Conservation (phyloP, 37 sponge, comb jelly and placozoan genomes). For the Halisarca cf. caerulea region DNA sequence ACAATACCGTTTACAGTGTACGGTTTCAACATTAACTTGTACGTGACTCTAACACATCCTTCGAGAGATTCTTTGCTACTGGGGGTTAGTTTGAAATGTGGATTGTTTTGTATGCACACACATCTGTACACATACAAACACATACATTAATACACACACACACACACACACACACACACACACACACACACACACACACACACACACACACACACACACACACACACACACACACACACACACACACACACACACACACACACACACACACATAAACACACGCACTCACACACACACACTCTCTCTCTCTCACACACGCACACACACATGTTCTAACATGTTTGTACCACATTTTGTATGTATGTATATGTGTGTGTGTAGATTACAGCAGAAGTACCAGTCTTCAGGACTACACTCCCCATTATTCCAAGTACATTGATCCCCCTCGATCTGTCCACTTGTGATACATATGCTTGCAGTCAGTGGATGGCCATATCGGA, state of each 20-base stretch:
- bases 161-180: no score
- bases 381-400: not conserved
- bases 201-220: no score
- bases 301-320: no score
- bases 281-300: no score
- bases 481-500: not conserved
- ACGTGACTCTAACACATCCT: not conserved
- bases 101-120: not conserved
- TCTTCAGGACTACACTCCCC: not conserved
- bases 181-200: no score
- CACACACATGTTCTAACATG: no score
- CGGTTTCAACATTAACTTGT: not conserved
- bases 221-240: no score
- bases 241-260: no score
- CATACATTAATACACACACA: no score
- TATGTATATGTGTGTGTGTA: no score
- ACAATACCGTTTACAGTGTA: not conserved
- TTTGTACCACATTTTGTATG: not conserved
- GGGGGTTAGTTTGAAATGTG: not conserved
- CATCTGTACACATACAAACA: not conserved
- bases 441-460: not conserved
- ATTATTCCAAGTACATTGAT: conserved; percentile 4
- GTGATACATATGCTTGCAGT: not conserved
- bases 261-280: no score
- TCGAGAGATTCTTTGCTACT: not conserved